Evolutionary conservation across 2,797 vertebrate species (phyloP).

Genomic region (Poecilia picta): DNA sequence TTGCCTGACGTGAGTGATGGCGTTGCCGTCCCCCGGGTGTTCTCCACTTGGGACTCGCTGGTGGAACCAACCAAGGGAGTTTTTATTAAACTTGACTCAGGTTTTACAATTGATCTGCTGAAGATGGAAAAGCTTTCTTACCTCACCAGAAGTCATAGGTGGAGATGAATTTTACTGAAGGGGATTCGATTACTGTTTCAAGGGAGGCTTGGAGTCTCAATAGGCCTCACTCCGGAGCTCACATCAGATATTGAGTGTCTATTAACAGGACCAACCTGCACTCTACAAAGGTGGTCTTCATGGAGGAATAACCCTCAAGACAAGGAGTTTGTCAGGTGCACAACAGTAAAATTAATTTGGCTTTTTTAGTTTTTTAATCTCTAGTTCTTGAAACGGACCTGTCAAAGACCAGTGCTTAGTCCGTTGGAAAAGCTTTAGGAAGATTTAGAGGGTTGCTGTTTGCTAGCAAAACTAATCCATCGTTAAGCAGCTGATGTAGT

Average conservation of each 20-base stretch:
- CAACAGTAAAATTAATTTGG: neutral
- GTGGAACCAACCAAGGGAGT: neutral
- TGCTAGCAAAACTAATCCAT: slow-evolving; percentile 9
- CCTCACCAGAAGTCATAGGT: neutral
- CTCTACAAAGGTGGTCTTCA: neutral
- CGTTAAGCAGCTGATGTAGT: neutral
- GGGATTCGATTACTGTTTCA: neutral
- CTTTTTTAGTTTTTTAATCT: neutral
- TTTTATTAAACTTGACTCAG: neutral
- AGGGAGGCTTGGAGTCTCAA: neutral
- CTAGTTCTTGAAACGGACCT: neutral
- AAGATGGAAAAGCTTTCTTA: neutral
- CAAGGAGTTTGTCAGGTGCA: neutral
- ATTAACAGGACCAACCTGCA: neutral
- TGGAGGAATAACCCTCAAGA: neutral
- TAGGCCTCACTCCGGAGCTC: neutral
- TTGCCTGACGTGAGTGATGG: neutral
- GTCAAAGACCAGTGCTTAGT: neutral
- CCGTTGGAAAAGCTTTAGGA: neutral
- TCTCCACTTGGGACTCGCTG: neutral
- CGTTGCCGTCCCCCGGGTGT: neutral
- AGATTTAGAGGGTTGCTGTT: neutral
- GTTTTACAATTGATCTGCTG: slow-evolving; percentile 4
- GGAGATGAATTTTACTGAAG: neutral
- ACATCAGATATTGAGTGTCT: neutral